A percentile compares a stretch with the other conserved stretches of the same genome.
Conservation (phyloP, 2,113 vertebrate species). For the Sitta europaea region DNA sequence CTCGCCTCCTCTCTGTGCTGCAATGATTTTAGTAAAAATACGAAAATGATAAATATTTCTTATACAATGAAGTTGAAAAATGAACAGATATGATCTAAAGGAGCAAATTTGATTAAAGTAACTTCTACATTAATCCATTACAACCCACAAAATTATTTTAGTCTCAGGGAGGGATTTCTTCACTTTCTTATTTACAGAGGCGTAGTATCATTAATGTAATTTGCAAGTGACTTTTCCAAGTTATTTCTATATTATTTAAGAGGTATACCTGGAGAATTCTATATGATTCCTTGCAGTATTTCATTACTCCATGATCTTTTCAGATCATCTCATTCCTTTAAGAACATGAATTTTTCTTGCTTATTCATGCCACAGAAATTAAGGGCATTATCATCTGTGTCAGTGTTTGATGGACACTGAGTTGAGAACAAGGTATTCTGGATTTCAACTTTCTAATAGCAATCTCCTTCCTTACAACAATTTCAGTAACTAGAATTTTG, state of each 20-base stretch:
- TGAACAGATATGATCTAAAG: background rate
- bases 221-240: background rate
- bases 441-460: constrained; percentile 27
- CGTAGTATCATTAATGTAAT: background rate
- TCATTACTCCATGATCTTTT: background rate
- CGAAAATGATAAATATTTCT: background rate
- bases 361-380: background rate
- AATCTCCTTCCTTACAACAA: constrained; percentile 21
- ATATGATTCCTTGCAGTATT: background rate
- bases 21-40: background rate
- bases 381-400: background rate
- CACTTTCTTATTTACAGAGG: background rate
- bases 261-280: background rate
- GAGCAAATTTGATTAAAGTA: background rate
- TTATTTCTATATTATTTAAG: background rate
- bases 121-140: background rate
- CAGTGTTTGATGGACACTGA: background rate
- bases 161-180: background rate
- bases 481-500: background rate
- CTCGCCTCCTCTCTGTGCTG: background rate
- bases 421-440: background rate
- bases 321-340: background rate
- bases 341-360: background rate
- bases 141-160: background rate
- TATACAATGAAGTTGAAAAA: background rate